Evolutionary conservation across 2,888 invertebrate species (phyloP).

Genomic region (Macrosoma leucophasiata): DNA sequence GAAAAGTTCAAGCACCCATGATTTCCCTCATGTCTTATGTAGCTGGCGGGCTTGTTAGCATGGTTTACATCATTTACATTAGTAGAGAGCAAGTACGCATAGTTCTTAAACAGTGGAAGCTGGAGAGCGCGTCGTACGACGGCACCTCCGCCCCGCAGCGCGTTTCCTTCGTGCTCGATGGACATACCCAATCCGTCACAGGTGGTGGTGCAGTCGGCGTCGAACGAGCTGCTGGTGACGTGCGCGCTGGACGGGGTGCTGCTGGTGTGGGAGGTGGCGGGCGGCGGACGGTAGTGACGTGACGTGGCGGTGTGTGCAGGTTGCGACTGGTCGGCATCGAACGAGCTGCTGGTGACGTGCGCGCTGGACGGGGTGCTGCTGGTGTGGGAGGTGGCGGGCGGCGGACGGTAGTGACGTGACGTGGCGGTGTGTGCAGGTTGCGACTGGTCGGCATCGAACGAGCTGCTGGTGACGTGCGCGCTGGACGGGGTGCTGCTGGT

Average conservation of each 20-base stretch:
- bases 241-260: constrained; percentile 84
- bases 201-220: constrained; percentile 88
- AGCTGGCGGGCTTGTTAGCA: too few relatives aligned
- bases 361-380: constrained; percentile 86
- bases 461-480: constrained; percentile 86
- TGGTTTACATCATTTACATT: too few relatives aligned
- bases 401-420: too few relatives aligned
- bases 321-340: constrained; percentile 91
- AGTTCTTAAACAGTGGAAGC: constrained; percentile 87
- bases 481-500: constrained; percentile 83
- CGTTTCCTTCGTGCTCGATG: constrained; percentile 82
- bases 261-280: constrained; percentile 81
- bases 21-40: too few relatives aligned
- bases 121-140: constrained; percentile 88
- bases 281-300: constrained; percentile 79
- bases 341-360: constrained; percentile 87
- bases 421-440: constrained; percentile 67
- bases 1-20: too few relatives aligned
- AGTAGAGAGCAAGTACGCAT: too few relatives aligned
- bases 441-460: constrained; percentile 92
- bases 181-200: constrained; percentile 85
- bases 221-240: constrained; percentile 88
- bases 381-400: constrained; percentile 83
- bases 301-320: constrained; percentile 54
- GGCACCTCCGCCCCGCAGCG: constrained; percentile 82